Conservation (phyloP, 2,113 vertebrate species). For the Chaetodon trifascialis region DNA sequence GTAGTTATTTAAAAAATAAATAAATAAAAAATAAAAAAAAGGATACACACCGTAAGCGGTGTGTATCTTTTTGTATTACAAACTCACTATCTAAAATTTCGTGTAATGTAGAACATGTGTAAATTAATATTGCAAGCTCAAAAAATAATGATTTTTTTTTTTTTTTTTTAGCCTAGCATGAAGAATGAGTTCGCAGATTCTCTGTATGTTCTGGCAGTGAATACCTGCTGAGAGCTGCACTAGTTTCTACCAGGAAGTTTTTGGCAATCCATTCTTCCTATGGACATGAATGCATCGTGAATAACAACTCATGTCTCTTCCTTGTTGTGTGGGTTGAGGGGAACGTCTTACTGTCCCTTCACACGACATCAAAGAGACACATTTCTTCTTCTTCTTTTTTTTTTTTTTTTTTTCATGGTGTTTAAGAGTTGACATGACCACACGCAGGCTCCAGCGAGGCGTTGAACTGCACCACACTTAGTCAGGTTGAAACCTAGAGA, state of each 20-base stretch:
- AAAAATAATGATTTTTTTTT: too few species aligned
- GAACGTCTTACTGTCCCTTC: neutral
- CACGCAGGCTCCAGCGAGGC: neutral
- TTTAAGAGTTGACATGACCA: too few species aligned
- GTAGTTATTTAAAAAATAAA: too few species aligned
- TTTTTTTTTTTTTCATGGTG: too few species aligned
- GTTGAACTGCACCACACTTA: neutral
- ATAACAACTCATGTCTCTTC: neutral
- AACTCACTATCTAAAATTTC: neutral
- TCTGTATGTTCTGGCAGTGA: neutral
- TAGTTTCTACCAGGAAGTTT: neutral
- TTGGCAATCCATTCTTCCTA: neutral
- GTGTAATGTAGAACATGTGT: neutral
- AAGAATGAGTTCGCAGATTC: neutral
- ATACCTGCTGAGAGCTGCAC: neutral
- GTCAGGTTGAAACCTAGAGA: too few species aligned
- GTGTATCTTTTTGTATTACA: too few species aligned
- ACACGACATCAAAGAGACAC: neutral
- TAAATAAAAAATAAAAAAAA: too few species aligned
- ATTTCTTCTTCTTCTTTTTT: too few species aligned
- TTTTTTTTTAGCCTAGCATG: too few species aligned
- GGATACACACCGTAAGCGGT: too few species aligned
- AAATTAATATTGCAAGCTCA: too few species aligned
- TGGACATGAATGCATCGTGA: slow-evolving; percentile 3
- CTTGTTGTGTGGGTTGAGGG: neutral